Base-by-base conservation (phyloP, 1,140 invertebrate genomes). In the Drosophila auraria region DNA sequence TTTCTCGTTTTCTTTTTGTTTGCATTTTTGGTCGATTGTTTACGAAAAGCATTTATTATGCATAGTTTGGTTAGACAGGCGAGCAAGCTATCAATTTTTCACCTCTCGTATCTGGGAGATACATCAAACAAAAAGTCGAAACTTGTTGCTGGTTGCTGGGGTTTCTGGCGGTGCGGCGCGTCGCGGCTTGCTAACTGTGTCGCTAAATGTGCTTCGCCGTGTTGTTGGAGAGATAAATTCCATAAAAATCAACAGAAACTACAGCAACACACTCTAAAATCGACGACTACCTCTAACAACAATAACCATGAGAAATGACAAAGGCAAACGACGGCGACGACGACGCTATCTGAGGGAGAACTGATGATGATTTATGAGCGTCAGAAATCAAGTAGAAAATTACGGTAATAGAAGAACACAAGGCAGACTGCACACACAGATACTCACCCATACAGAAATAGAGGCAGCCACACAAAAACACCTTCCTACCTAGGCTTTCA, bases 301-400 rank as follows among this genome's bases (percentile, higher is more conserved):
- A 61, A 73, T 49, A 79, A 72, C 68, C 76, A 66, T 64, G 69
- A 51, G 68, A 75, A 70, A 71, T 65, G 71, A 60, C 62, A 79
- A 82, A 69, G 69, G 72, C 63, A 61, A 74, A 60, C 62, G 49
- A 57, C 74, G 40, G 65, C 72, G 58, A 61, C 64, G 60, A 70
- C 70, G 71, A 87, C 82, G 83, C 83, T 87, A 87, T 91, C 87
- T 79, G 54, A 74, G 76, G 79, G 50, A 82, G 68, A 90, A 91
- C 86, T 90, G 87, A 90, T 90, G 86, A 90, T 90, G 87, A 90
- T 90, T 90, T 90, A 90, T 90, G 87, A 91, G 87, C 87, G 87
- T 87, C 87, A 91, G 87, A 90, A 90, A 90, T 90, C 87, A 90
- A 90, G 82, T 91, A 90, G 87, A 90, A 90, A 90, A 90, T 90